Conservation (phyloP, 2,888 invertebrate genomes). For the Amphipyra berbera region DNA sequence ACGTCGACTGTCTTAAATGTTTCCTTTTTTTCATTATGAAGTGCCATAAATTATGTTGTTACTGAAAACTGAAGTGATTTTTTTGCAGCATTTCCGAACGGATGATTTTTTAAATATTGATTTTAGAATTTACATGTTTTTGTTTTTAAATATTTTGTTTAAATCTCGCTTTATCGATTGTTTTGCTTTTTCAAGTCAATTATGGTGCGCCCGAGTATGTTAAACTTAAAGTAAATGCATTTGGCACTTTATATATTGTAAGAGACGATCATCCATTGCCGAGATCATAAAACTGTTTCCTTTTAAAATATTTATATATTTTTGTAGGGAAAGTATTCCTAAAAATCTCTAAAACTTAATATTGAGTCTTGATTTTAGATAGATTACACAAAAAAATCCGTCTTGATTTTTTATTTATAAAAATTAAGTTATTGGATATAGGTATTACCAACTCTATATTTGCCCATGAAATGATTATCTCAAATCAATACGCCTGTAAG, state of each 20-base stretch:
- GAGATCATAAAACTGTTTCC: not conserved
- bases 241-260: slow-evolving; percentile 65
- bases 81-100: slow-evolving; percentile 41
- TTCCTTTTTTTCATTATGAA: slow-evolving; percentile 42
- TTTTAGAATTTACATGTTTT: slow-evolving; percentile 51
- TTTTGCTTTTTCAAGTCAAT: slow-evolving; percentile 83
- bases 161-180: slow-evolving; percentile 56
- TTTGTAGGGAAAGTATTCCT: too few species aligned
- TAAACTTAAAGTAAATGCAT: slow-evolving; percentile 64
- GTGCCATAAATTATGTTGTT: slow-evolving; percentile 62
- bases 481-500: too few species aligned
- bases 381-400: not conserved
- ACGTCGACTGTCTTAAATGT: slow-evolving; percentile 20
- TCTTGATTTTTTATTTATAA: not conserved
- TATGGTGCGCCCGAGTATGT: slow-evolving; percentile 84
- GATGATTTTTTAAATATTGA: slow-evolving; percentile 31
- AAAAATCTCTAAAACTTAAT: not conserved
- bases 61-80: slow-evolving; percentile 37
- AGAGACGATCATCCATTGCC: slow-evolving; percentile 37
- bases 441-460: too few species aligned
- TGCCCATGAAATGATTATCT: too few species aligned
- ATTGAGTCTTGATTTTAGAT: not conserved
- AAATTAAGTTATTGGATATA: not conserved
- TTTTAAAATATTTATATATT: too few species aligned
- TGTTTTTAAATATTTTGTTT: slow-evolving; percentile 46